Percentiles rank a stretch among this genome's conserved stretches.
These are phyloP conservation scores for Menura novaehollandiae DNA, from an alignment of 2,113 vertebrate genomes.

Conservation along the genomic window DNA sequence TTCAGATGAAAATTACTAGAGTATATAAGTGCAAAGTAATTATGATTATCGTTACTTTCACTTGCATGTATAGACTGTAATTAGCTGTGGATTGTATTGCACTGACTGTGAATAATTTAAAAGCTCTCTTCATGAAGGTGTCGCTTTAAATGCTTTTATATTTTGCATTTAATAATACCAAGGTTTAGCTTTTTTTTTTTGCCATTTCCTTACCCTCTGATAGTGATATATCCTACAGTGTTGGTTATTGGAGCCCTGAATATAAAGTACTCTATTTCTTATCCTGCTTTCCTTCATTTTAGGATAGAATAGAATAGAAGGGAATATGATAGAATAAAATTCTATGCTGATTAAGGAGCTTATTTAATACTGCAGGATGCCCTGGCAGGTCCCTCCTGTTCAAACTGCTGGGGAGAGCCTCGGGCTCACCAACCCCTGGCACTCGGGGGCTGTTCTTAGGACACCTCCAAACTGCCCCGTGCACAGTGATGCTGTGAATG, in stretches of 20 bases:
- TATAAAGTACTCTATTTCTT: background rate
- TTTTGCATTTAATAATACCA: conserved; percentile 1
- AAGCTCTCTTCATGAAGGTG: conserved; percentile 10
- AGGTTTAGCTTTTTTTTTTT: background rate
- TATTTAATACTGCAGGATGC: background rate
- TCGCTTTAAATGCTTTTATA: conserved; percentile 33
- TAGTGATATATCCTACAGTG: background rate
- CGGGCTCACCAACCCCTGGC: background rate
- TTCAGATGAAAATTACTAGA: conserved; percentile 45
- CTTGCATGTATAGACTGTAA: conserved; percentile 59
- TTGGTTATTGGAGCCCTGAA: background rate
- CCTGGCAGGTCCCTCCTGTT: background rate
- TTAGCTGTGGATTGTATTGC: conserved; percentile 61
- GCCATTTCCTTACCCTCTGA: background rate
- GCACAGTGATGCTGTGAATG: fast-evolving
- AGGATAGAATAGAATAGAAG: background rate
- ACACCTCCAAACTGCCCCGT: background rate
- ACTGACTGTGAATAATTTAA: conserved; percentile 57
- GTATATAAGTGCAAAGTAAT: conserved; percentile 59
- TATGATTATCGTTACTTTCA: conserved; percentile 56
- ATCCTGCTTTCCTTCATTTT: background rate
- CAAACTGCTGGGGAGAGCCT: background rate
- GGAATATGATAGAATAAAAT: background rate
- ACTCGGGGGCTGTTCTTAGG: background rate
- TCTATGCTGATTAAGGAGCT: background rate